Evolutionary conservation across 2,797 vertebrate genomes (phyloP).

Genomic region (Pyrocephalus nanus): DNA sequence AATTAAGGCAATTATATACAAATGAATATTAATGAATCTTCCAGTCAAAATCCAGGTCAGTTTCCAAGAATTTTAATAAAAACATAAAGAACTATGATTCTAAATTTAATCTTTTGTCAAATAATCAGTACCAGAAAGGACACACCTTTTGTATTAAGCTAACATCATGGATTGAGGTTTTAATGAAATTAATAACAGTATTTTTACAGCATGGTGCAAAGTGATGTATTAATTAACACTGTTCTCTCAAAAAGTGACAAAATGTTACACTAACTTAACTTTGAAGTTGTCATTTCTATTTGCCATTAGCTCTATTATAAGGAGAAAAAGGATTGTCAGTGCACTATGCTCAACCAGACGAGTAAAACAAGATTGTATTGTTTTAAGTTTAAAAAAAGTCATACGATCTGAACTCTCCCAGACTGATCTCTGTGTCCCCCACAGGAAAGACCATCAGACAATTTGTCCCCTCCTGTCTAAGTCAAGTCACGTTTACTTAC

Average conservation of each 20-base stretch:
- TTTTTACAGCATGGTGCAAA: slow-evolving; percentile 14
- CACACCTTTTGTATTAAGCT: slow-evolving; percentile 59
- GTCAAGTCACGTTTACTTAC: background rate
- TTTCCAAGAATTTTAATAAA: slow-evolving; percentile 72
- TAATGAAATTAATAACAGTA: slow-evolving; percentile 44
- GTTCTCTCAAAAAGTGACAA: slow-evolving; percentile 21
- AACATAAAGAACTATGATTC: slow-evolving; percentile 56
- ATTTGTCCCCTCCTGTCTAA: background rate
- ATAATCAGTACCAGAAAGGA: slow-evolving; percentile 55
- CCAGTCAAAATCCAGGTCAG: slow-evolving; percentile 77
- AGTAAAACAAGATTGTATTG: background rate
- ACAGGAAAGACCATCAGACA: background rate
- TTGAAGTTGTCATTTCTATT: slow-evolving; percentile 48
- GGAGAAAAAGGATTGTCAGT: background rate
- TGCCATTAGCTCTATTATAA: background rate
- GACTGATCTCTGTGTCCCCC: background rate
- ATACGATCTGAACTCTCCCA: background rate
- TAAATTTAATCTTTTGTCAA: slow-evolving; percentile 58
- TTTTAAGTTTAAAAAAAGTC: background rate
- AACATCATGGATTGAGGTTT: background rate
- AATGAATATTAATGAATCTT: slow-evolving; percentile 84
- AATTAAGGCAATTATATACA: slow-evolving; percentile 85
- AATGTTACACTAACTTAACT: slow-evolving; percentile 36
- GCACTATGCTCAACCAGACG: background rate
- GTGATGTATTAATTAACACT: slow-evolving; percentile 63